Evolutionary conservation across 53 echinoderm and acorn worm species (phyloP).

Genomic region (Pentamera pediparva): DNA sequence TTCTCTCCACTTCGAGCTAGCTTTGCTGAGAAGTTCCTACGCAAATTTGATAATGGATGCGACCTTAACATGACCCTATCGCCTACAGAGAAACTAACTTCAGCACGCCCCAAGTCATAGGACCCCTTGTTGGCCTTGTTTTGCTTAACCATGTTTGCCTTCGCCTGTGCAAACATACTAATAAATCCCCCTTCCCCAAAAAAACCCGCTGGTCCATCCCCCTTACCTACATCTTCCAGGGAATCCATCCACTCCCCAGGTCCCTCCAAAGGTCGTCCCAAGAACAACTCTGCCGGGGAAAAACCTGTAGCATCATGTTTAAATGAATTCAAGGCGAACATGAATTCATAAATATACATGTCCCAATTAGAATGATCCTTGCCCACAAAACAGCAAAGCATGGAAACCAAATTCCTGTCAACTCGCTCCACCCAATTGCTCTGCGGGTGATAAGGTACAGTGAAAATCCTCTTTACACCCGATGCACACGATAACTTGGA

Average conservation of each 20-base stretch:
- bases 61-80: conserved; percentile 26
- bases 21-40: conserved; percentile 43
- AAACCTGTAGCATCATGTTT: conserved; percentile 4
- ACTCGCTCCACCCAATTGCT: conserved; percentile 55
- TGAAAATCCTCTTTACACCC: conserved; percentile 49
- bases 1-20: conserved; percentile 44
- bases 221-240: not conserved
- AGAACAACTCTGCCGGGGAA: not conserved
- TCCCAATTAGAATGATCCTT: conserved; percentile 47
- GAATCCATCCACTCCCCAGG: not conserved
- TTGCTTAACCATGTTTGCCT: not conserved
- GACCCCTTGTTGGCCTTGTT: not conserved
- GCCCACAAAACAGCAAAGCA: conserved; percentile 41
- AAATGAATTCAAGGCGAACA: not conserved
- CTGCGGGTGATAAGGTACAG: conserved; percentile 55
- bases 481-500: too few relatives aligned
- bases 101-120: conserved; percentile 29
- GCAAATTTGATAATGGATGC: conserved; percentile 28
- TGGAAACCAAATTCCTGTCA: conserved; percentile 47
- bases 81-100: not conserved
- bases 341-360: not conserved
- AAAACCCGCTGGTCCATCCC: not conserved
- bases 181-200: too few relatives aligned
- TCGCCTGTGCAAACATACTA: too few relatives aligned
- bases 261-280: not conserved